Conservation (phyloP, 37 sponge, comb jelly and placozoan genomes). For the Aphrocallistes beatrix region DNA sequence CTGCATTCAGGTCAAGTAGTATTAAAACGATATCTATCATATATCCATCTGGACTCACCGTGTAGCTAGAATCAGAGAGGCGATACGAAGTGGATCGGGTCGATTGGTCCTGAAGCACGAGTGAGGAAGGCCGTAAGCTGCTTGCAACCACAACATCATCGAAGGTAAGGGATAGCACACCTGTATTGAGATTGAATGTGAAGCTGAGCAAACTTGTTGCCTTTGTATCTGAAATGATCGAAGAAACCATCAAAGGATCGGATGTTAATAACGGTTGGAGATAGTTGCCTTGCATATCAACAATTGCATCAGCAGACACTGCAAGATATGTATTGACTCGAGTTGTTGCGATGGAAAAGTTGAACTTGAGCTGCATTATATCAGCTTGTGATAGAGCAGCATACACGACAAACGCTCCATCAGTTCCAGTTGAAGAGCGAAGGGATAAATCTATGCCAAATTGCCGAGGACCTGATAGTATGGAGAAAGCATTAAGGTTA, state of each 20-base stretch:
- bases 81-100: background rate
- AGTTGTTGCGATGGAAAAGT: background rate
- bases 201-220: background rate
- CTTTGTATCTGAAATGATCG: slow-evolving; percentile 30
- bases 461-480: background rate
- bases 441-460: background rate
- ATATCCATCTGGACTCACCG: background rate
- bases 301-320: slow-evolving; percentile 26
- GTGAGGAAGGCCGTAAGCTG: background rate
- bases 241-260: slow-evolving; percentile 32
- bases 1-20: background rate
- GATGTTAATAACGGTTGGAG: slow-evolving; percentile 29
- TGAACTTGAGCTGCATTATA: background rate
- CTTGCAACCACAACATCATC: slow-evolving; percentile 15
- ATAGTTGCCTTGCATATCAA: slow-evolving; percentile 46
- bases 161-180: background rate
- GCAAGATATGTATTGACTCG: slow-evolving; percentile 43
- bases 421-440: background rate
- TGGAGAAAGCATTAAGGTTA: background rate
- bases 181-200: slow-evolving; percentile 7
- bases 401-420: background rate
- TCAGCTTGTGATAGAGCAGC: background rate
- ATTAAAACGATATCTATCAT: background rate
- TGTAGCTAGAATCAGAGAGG: background rate
- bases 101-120: background rate